phyloP scores from a whole-genome alignment of 2,888 invertebrate genomes.

The Steinernema carpocapsae region DNA sequence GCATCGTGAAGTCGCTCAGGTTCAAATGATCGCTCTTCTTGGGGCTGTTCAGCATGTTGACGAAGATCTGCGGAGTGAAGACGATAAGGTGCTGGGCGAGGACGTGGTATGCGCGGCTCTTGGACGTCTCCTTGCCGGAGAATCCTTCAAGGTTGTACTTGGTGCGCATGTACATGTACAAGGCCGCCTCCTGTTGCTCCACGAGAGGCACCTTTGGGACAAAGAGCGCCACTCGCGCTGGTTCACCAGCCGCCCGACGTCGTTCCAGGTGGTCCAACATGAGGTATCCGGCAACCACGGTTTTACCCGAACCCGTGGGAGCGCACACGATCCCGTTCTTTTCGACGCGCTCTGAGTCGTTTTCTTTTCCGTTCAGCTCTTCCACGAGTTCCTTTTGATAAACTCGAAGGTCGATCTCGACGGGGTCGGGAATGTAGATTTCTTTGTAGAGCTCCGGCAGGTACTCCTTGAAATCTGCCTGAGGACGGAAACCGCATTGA shows the following conservation, averaged over 20 bases:
- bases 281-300: slow-evolving; percentile 52
- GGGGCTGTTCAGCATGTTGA: slow-evolving; percentile 52
- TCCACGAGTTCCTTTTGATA: slow-evolving; percentile 18
- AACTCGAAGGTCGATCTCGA: slow-evolving; percentile 3
- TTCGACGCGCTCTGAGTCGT: neutral
- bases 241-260: slow-evolving; percentile 21
- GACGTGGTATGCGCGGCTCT: slow-evolving; percentile 38
- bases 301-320: slow-evolving; percentile 58
- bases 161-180: slow-evolving; percentile 49
- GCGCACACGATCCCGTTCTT: slow-evolving; percentile 52
- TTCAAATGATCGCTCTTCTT: slow-evolving; percentile 51
- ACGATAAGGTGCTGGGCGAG: slow-evolving; percentile 47
- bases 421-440: neutral
- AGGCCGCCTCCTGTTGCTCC: slow-evolving; percentile 49
- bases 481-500: neutral
- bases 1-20: slow-evolving; percentile 54
- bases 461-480: neutral
- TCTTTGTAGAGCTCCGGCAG: neutral
- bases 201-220: slow-evolving; percentile 59
- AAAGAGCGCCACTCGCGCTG: slow-evolving; percentile 50
- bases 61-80: slow-evolving; percentile 56
- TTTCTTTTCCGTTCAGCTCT: neutral
- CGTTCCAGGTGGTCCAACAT: slow-evolving; percentile 49
- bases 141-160: slow-evolving; percentile 45
- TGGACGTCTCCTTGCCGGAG: slow-evolving; percentile 47